Evolutionary conservation across 2,113 vertebrate species (phyloP).

Genomic region (Scortum barcoo): DNA sequence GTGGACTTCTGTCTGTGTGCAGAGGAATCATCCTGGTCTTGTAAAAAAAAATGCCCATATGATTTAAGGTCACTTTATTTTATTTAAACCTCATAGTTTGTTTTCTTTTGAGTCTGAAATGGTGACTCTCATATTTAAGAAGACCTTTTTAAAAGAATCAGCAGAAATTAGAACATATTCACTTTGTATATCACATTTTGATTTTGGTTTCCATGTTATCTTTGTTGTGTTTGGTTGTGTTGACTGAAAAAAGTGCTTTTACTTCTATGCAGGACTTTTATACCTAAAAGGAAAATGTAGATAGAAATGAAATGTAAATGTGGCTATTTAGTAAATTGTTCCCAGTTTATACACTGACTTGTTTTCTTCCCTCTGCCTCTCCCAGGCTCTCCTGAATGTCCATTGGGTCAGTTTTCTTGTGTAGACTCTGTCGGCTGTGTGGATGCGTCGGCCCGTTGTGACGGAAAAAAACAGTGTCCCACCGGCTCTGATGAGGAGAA

Average conservation of each 20-base stretch:
- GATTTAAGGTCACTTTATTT: too few species aligned
- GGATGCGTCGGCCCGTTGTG: constrained; percentile 82
- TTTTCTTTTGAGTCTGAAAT: not conserved
- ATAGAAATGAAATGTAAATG: not conserved
- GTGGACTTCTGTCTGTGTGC: constrained; percentile 13
- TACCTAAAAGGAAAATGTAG: not conserved
- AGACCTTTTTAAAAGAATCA: not conserved
- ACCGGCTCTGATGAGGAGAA: constrained; percentile 85
- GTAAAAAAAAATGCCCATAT: not conserved
- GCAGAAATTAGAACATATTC: not conserved
- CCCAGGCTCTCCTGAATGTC: constrained; percentile 75
- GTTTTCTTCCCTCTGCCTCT: not conserved
- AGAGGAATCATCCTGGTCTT: not conserved
- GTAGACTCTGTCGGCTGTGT: constrained; percentile 83
- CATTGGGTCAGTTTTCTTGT: constrained; percentile 83
- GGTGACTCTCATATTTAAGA: not conserved
- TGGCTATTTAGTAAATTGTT: not conserved
- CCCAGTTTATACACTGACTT: not conserved
- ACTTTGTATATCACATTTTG: not conserved
- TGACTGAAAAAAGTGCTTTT: too few species aligned
- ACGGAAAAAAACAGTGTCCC: constrained; percentile 84
- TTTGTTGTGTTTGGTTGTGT: not conserved
- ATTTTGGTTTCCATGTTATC: not conserved
- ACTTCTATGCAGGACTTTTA: not conserved
- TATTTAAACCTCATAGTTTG: not conserved